Conservation (phyloP, 2,888 invertebrate genomes). For the Doris montereyensis region DNA sequence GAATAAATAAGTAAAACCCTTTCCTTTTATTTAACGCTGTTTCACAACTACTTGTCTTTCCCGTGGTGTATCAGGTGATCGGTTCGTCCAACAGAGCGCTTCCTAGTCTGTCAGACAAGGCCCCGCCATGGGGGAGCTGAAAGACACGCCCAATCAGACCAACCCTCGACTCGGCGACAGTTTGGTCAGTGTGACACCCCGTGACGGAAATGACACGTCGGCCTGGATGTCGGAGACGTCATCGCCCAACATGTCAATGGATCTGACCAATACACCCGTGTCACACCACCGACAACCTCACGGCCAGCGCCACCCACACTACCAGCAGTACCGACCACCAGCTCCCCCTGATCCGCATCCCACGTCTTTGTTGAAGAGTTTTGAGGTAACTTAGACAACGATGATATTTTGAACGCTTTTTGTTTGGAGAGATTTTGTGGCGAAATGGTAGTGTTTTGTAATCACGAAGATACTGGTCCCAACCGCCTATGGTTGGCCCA, state of each 20-base stretch:
- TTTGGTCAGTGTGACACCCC: conserved; percentile 57
- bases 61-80: no score
- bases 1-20: no score
- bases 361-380: conserved; percentile 59
- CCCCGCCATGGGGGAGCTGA: no score
- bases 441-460: no score
- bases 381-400: conserved; percentile 50
- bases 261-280: conserved; percentile 48
- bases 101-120: no score
- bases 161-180: conserved; percentile 46
- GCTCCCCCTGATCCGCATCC: conserved; percentile 48
- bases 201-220: conserved; percentile 54
- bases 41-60: no score
- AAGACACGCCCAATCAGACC: conserved; percentile 3
- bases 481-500: no score
- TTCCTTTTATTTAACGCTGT: no score
- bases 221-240: conserved; percentile 40
- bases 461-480: no score
- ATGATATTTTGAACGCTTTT: no score
- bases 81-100: conserved; percentile 28
- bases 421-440: no score
- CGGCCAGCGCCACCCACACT: conserved; percentile 25
- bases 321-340: conserved; percentile 37
- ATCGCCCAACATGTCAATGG: conserved; percentile 38
- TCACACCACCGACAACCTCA: conserved; percentile 37